Evolutionary conservation across 2,113 vertebrate genomes (phyloP).

Genomic region (Myotis davidii): DNA sequence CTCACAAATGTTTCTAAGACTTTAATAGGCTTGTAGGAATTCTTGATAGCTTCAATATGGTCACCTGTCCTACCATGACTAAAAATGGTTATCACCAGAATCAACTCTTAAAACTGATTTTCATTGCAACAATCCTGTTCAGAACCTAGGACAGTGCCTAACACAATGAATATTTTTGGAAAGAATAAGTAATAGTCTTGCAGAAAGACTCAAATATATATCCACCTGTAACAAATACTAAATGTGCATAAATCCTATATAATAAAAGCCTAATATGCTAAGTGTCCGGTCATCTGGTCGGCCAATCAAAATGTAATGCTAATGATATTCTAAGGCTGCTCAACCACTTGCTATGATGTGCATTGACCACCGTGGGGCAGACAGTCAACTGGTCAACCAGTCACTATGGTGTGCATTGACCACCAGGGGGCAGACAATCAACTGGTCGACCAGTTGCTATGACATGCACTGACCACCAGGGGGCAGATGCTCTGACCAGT

Average conservation of each 20-base stretch:
- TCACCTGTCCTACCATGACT: not conserved
- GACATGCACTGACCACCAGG: too few species aligned
- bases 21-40: not conserved
- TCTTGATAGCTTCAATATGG: not conserved
- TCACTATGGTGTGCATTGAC: too few species aligned
- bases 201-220: not conserved
- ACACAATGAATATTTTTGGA: not conserved
- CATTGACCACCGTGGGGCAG: too few species aligned
- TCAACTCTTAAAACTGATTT: not conserved
- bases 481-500: too few species aligned
- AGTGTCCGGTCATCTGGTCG: too few species aligned
- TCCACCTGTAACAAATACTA: not conserved
- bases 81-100: not conserved
- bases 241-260: not conserved
- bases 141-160: not conserved
- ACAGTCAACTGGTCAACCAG: too few species aligned
- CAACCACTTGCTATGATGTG: too few species aligned
- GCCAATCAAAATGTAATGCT: too few species aligned
- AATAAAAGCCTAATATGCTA: too few species aligned
- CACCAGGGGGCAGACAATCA: too few species aligned
- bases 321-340: too few species aligned
- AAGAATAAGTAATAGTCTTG: not conserved
- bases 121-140: not conserved
- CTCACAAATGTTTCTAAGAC: not conserved
- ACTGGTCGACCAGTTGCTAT: too few species aligned